These are phyloP conservation scores for Ischnus inquisitorius DNA, from an alignment of 2,888 invertebrate genomes.

Conservation along the genomic window DNA sequence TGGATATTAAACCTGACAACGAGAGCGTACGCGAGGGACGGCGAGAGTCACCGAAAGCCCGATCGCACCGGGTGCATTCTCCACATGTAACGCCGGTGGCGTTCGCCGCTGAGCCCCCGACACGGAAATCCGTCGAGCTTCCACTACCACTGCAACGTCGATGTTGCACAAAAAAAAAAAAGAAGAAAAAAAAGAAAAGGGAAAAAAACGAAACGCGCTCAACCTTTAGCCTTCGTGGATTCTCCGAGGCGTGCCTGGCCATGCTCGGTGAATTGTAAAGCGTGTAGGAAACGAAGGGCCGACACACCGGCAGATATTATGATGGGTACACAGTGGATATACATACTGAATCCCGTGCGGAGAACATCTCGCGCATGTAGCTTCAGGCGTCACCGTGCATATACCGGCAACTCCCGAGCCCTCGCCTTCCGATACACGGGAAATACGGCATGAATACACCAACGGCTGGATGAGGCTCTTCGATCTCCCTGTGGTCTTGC, in stretches of 20 bases:
- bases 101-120: slow-evolving; percentile 14
- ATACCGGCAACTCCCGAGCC: not conserved
- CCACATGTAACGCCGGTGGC: slow-evolving; percentile 12
- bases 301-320: slow-evolving; percentile 35
- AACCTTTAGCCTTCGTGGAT: not conserved
- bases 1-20: slow-evolving; percentile 44
- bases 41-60: slow-evolving; percentile 23
- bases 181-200: slow-evolving; percentile 20
- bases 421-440: not conserved
- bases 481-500: not conserved
- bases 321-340: slow-evolving; percentile 17
- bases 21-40: not conserved
- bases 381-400: slow-evolving; percentile 14
- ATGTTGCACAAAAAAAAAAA: slow-evolving; percentile 1
- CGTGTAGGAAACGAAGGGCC: slow-evolving; percentile 7
- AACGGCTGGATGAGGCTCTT: not conserved
- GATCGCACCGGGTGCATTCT: not conserved
- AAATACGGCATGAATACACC: not conserved
- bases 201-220: slow-evolving; percentile 27
- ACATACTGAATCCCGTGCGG: slow-evolving; percentile 11
- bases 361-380: slow-evolving; percentile 4
- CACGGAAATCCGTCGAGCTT: slow-evolving; percentile 50
- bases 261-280: slow-evolving; percentile 22
- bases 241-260: slow-evolving; percentile 30
- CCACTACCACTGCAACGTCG: not conserved